Evolutionary conservation across 2,797 vertebrate genomes (phyloP).

Genomic region (Sibirionetta formosa): DNA sequence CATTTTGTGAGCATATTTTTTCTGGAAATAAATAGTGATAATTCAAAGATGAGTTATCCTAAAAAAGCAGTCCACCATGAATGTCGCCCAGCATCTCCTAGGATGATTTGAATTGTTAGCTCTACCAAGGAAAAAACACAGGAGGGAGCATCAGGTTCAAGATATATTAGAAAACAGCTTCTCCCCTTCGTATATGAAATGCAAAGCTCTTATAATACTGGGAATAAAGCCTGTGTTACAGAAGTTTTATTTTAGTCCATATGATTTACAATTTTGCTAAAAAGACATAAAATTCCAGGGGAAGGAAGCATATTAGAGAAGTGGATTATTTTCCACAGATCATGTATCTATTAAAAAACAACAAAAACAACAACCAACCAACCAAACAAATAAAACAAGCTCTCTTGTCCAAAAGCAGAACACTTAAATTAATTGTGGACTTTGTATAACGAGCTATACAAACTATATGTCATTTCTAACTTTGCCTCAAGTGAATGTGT

Average conservation of each 20-base stretch:
- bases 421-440: not conserved
- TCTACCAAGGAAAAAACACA: not conserved
- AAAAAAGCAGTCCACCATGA: fast-evolving
- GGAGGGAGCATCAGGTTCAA: not conserved
- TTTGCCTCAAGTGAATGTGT: not conserved
- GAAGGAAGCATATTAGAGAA: not conserved
- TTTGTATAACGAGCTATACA: not conserved
- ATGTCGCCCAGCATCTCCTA: not conserved
- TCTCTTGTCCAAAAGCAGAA: not conserved
- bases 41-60: not conserved
- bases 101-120: not conserved
- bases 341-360: not conserved
- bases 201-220: not conserved
- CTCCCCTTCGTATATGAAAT: not conserved
- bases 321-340: not conserved
- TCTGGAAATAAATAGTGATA: not conserved
- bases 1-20: not conserved
- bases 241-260: not conserved
- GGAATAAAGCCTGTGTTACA: not conserved
- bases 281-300: not conserved
- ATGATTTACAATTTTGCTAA: not conserved
- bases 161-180: not conserved
- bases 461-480: not conserved
- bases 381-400: fast-evolving
- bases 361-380: not conserved